A percentile compares a stretch with the other conserved stretches of the same genome.
Evolutionary conservation across 1,140 invertebrate species (phyloP).

Genomic region (Radopholus similis): DNA sequence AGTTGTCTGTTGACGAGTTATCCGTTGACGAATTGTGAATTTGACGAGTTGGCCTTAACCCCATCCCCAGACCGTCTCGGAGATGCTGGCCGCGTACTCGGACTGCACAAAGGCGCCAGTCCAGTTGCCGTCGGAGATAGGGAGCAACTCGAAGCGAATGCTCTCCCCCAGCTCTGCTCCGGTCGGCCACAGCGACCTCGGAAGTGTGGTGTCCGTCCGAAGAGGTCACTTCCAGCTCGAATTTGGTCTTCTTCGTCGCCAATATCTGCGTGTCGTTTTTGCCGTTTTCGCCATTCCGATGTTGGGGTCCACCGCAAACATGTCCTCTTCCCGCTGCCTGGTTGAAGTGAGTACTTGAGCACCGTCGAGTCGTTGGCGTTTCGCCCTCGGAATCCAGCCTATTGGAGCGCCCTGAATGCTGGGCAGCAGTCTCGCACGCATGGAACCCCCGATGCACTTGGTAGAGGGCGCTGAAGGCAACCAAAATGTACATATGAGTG

Average conservation of each 20-base stretch:
- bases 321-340: too few relatives aligned
- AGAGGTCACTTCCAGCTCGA: slow-evolving; percentile 37
- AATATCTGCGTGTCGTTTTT: neutral
- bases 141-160: slow-evolving; percentile 31
- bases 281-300: neutral
- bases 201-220: slow-evolving; percentile 46
- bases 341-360: too few relatives aligned
- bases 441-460: too few relatives aligned
- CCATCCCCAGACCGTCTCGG: slow-evolving; percentile 54
- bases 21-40: too few relatives aligned
- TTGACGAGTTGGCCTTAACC: too few relatives aligned
- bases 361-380: too few relatives aligned
- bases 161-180: slow-evolving; percentile 20
- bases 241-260: slow-evolving; percentile 22
- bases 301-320: neutral
- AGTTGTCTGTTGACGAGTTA: too few relatives aligned
- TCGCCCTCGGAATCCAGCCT: too few relatives aligned
- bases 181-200: slow-evolving; percentile 21
- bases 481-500: too few relatives aligned
- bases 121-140: neutral
- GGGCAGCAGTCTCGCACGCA: too few relatives aligned
- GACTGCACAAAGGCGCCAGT: slow-evolving; percentile 6
- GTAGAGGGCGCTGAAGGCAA: too few relatives aligned
- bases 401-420: too few relatives aligned
- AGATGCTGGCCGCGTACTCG: slow-evolving; percentile 25